A percentile compares a stretch with the other conserved stretches of the same genome.
Conservation (phyloP, 2,888 invertebrate genomes). For the Theodoxus fluviatilis region DNA sequence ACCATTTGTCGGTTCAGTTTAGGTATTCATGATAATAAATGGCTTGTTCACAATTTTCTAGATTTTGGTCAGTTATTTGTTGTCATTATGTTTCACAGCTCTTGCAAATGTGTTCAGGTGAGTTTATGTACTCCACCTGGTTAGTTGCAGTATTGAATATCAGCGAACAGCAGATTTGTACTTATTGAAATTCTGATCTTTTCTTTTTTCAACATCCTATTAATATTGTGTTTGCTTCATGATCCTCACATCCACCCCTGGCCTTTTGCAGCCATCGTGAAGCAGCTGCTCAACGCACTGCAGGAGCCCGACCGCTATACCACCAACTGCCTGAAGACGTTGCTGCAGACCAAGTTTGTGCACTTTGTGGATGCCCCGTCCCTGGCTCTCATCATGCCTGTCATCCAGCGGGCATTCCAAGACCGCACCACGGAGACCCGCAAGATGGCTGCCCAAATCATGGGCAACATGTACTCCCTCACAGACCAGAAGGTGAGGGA, state of each 20-base stretch:
- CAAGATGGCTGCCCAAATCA: slow-evolving; percentile 99
- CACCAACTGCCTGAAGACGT: slow-evolving; percentile 87
- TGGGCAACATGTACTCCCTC: slow-evolving; percentile 98
- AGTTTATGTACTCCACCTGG: no score
- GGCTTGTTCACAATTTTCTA: background rate
- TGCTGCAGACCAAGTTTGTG: slow-evolving; percentile 81
- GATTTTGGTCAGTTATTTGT: background rate
- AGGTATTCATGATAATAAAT: no score
- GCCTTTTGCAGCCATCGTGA: slow-evolving; percentile 68
- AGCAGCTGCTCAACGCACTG: slow-evolving; percentile 80
- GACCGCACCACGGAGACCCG: slow-evolving; percentile 97
- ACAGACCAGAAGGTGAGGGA: slow-evolving; percentile 87
- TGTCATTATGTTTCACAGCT: no score
- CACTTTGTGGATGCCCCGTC: slow-evolving; percentile 99
- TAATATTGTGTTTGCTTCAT: background rate
- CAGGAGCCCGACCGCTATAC: slow-evolving; percentile 97
- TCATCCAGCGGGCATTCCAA: slow-evolving; percentile 95
- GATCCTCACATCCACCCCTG: no score
- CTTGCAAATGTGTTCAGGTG: no score
- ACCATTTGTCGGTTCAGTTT: no score
- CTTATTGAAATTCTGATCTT: background rate
- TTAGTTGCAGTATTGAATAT: background rate
- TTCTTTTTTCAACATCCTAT: background rate
- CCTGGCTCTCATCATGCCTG: slow-evolving; percentile 98
- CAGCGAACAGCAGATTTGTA: background rate